phyloP scores from a whole-genome alignment of 2,888 invertebrate genomes.

The Monochamus alternatus region DNA sequence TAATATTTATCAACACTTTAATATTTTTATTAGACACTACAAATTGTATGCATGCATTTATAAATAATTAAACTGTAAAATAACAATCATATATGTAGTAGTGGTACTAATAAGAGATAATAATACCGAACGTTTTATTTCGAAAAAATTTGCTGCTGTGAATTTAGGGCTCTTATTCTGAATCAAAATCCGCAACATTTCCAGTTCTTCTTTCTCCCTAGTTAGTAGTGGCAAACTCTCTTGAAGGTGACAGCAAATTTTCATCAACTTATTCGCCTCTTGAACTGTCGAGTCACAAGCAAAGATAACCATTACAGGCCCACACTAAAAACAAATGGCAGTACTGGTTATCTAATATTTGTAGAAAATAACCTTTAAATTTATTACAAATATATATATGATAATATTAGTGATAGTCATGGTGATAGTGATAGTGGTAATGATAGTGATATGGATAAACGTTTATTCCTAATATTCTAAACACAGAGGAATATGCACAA shows the following conservation, averaged over 20 bases:
- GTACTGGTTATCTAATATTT: too few relatives aligned
- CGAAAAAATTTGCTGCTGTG: constrained; percentile 17
- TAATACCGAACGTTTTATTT: constrained; percentile 4
- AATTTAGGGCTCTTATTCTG: not conserved
- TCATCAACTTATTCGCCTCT: not conserved
- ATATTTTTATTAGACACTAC: not conserved
- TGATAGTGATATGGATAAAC: too few relatives aligned
- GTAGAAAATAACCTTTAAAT: too few relatives aligned
- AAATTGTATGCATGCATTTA: not conserved
- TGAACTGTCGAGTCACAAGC: not conserved
- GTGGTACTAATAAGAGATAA: not conserved
- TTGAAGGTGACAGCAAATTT: not conserved
- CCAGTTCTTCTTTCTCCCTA: constrained; percentile 7
- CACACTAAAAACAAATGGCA: constrained; percentile 4
- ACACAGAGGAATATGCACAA: too few relatives aligned
- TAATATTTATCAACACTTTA: too few relatives aligned
- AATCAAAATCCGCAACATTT: not conserved
- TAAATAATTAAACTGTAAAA: constrained; percentile 14
- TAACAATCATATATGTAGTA: constrained; percentile 17
- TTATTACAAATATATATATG: too few relatives aligned
- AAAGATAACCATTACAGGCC: constrained; percentile 15
- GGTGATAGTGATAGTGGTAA: too few relatives aligned
- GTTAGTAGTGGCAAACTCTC: not conserved
- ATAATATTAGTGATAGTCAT: too few relatives aligned
- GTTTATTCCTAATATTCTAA: too few relatives aligned